Evolutionary conservation across 2,113 vertebrate genomes (phyloP).

Genomic region (Pachyramphus minor): DNA sequence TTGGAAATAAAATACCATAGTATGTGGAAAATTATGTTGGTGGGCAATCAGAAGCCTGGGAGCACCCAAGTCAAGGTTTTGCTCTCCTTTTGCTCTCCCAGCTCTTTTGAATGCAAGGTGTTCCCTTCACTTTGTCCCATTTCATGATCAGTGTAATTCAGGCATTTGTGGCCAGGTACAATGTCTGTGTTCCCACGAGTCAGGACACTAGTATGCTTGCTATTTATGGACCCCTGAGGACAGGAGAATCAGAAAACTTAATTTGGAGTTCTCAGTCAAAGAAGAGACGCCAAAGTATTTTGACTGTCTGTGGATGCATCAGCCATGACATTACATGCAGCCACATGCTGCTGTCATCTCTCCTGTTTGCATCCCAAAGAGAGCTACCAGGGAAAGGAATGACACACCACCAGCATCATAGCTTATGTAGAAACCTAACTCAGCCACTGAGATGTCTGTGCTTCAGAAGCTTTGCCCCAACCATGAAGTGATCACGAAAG

Average conservation of each 20-base stretch:
- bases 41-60: not conserved
- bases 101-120: rapidly evolving
- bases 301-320: not conserved
- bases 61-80: not conserved
- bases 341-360: not conserved
- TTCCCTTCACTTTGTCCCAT: not conserved
- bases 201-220: not conserved
- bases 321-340: not conserved
- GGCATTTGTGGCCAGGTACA: not conserved
- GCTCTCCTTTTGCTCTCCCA: not conserved
- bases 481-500: not conserved
- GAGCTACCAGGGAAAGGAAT: not conserved
- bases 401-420: rapidly evolving
- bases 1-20: not conserved
- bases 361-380: not conserved
- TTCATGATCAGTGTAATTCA: rapidly evolving
- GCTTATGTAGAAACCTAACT: not conserved
- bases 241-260: not conserved
- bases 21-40: not conserved
- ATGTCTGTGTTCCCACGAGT: not conserved
- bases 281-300: not conserved
- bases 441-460: rapidly evolving
- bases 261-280: not conserved
- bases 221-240: not conserved
- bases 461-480: not conserved